Evolutionary conservation across 2,113 vertebrate genomes (phyloP).

Genomic region (Talpa occidentalis): DNA sequence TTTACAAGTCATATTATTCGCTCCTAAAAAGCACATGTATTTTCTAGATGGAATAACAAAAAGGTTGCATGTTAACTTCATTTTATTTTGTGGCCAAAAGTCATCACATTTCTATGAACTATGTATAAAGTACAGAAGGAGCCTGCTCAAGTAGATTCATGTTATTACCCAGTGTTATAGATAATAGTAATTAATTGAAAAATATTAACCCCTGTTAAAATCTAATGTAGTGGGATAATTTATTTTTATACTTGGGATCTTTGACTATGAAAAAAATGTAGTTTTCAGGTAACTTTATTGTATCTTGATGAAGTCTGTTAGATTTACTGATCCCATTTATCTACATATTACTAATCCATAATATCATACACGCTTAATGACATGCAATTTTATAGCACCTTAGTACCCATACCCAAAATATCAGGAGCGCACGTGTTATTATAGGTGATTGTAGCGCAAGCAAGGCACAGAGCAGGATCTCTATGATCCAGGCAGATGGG

Average conservation of each 20-base stretch:
- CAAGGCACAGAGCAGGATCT: too few species aligned
- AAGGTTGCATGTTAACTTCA: background rate
- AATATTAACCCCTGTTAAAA: conserved; percentile 56
- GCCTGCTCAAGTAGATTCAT: background rate
- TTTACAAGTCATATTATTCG: background rate
- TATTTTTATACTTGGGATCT: conserved; percentile 41
- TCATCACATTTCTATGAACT: conserved; percentile 48
- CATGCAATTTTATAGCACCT: background rate
- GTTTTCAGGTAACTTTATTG: conserved; percentile 25
- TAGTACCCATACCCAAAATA: background rate
- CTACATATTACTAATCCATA: background rate
- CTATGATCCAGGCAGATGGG: too few species aligned
- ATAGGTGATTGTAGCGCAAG: too few species aligned
- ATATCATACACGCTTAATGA: background rate
- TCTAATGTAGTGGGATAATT: conserved; percentile 45
- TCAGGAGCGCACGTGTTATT: background rate
- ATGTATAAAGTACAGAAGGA: conserved; percentile 3
- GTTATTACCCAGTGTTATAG: conserved; percentile 44
- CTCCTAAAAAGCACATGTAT: background rate
- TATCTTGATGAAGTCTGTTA: conserved; percentile 35
- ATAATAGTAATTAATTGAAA: conserved; percentile 44
- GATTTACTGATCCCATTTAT: conserved; percentile 31
- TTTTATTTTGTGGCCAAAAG: background rate
- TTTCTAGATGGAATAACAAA: background rate
- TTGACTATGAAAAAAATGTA: background rate